Evolutionary conservation across 2,888 invertebrate species (phyloP), one percentile per base, ranked within the genome.

Genomic region (Sesia apiformis): DNA sequence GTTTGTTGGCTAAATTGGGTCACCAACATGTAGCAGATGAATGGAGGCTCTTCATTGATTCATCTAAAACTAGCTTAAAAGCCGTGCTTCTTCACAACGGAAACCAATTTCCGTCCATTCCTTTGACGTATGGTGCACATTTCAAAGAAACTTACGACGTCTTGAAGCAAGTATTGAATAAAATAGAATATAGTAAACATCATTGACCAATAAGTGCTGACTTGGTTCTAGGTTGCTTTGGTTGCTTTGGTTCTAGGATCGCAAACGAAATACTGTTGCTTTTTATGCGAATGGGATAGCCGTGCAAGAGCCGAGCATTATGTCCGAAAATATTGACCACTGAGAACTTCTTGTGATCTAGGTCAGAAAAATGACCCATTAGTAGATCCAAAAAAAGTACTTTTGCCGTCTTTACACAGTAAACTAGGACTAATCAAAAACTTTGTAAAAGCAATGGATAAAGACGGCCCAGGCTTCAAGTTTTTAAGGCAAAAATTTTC

Each of bases 71-170:
- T 39, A 56, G 56, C 39, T 43, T 58, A n/a, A 56, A 58, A 53
- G 58, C 58, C 51, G 58, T 58, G 4, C 53, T 58, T 7, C 40
- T 58, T 39, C 59, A 57, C 39, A 57, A 56, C 42, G 57, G 57
- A 38, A 57, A 56, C 40, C 49, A 40, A 39, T 7, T 42, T 51
- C 56, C 57, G 3, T 59, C 59, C 3, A 23, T 59, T 3, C 56
- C 57, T 3, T 7, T 59, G 4, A 56, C 51, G 6, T 42, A 59
- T 53, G 43, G 40, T 38, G 39, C 53, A 4, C 43, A 54, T 50
- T 40, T 56, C 42, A 57, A 59, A 55, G 56, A 56, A 49, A 55
- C 55, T 38, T 57, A 59, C 39, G 57, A 59, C 40, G 52, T 42
- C 6, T 52, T 57, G 54, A 57, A 52, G 54, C 6, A 52, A 38